Percentiles rank a stretch among this genome's conserved stretches.
These are phyloP conservation scores for Pocillopora damicornis DNA, from an alignment of 64 coral and sea anemone genomes.

Conservation along the genomic window DNA sequence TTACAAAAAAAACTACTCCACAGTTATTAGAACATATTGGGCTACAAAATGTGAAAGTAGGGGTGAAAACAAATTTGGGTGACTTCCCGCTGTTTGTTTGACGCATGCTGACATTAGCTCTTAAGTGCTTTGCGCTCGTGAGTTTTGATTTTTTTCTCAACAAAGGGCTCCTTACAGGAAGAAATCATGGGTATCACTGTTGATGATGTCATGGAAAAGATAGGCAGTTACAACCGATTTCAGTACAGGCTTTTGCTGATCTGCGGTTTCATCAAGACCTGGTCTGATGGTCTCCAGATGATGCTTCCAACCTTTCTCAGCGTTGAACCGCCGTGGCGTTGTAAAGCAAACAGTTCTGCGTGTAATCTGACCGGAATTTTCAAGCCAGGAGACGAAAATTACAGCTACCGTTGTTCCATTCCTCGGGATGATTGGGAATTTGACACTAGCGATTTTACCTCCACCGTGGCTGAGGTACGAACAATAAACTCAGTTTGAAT, in stretches of 20 bases:
- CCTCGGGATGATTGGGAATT: constrained; percentile 56
- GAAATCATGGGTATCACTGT: constrained; percentile 53
- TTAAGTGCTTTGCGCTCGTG: too few species aligned
- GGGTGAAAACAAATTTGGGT: too few species aligned
- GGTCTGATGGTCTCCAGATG: constrained; percentile 41
- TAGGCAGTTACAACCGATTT: constrained; percentile 56
- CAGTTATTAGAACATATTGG: too few species aligned
- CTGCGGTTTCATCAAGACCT: constrained; percentile 40
- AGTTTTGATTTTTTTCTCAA: too few species aligned
- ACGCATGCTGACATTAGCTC: too few species aligned
- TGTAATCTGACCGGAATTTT: constrained; percentile 60
- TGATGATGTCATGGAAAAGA: constrained; percentile 45
- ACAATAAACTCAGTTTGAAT: too few species aligned
- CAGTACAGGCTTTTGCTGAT: constrained; percentile 45
- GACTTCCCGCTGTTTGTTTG: too few species aligned
- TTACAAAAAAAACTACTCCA: too few species aligned
- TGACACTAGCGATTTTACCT: constrained; percentile 21
- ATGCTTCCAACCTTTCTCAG: constrained; percentile 48
- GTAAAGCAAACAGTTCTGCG: constrained; percentile 44
- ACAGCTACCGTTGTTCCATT: constrained; percentile 61
- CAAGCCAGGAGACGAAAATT: constrained; percentile 48
- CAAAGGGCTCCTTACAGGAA: too few species aligned
- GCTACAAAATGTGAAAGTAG: too few species aligned
- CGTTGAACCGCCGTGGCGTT: constrained; percentile 68
- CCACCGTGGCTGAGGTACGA: constrained; percentile 56